These are phyloP conservation scores for Spilogale gracilis DNA, from an alignment of 2,113 vertebrate species.

Conservation along the genomic window DNA sequence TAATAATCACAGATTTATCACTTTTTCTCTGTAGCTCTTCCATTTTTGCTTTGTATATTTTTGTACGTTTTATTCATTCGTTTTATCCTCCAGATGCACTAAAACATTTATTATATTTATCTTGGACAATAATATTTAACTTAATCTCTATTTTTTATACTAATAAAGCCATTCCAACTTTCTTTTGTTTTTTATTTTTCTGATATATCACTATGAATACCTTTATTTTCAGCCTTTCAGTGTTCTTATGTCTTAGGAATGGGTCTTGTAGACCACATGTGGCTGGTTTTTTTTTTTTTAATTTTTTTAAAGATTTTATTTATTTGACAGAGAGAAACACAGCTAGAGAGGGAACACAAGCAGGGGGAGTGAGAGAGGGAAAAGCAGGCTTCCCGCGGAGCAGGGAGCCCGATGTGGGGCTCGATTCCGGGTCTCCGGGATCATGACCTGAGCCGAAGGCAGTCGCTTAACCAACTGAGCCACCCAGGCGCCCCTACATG, in stretches of 20 bases:
- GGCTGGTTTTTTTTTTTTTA: conserved; percentile 1
- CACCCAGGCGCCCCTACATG: background rate
- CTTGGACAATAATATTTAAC: conserved; percentile 17
- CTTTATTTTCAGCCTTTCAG: conserved; percentile 5
- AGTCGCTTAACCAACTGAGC: no score
- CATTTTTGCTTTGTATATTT: background rate
- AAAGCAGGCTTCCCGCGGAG: no score
- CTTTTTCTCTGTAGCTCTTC: background rate
- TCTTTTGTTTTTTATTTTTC: background rate
- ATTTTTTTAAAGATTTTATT: no score
- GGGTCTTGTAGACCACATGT: background rate
- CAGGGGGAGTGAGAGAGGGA: no score
- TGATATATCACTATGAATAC: background rate
- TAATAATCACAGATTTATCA: background rate
- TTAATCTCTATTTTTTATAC: conserved; percentile 1
- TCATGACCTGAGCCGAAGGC: no score
- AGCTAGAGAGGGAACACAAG: no score
- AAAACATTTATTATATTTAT: conserved; percentile 13
- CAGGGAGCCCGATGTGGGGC: no score
- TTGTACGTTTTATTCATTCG: conserved; percentile 25
- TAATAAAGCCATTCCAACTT: conserved; percentile 18
- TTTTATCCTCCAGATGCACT: background rate
- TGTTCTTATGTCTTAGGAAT: background rate
- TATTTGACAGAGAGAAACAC: no score
- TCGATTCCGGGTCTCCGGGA: no score